These are phyloP conservation scores for Geotrupes spiniger DNA, from an alignment of 2,888 invertebrate species.

Conservation along the genomic window DNA sequence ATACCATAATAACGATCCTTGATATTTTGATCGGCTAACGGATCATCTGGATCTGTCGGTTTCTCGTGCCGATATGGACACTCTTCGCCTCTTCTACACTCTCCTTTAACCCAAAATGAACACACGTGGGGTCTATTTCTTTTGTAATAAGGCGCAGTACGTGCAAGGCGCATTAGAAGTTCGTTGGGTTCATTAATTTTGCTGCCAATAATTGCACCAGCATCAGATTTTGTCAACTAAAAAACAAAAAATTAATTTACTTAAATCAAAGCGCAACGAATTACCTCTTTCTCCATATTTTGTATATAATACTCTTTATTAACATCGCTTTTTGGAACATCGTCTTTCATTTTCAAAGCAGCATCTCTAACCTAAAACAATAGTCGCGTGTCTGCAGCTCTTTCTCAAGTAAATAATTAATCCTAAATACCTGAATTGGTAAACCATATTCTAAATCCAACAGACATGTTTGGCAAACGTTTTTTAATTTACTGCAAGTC, in stretches of 20 bases:
- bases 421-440: conserved; percentile 64
- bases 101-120: conserved; percentile 98
- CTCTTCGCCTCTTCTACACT: conserved; percentile 93
- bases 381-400: conserved; percentile 1
- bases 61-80: conserved; percentile 95
- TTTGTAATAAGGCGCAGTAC: conserved; percentile 94
- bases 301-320: conserved; percentile 94
- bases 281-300: conserved; percentile 79
- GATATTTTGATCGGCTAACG: conserved; percentile 93
- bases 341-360: conserved; percentile 85
- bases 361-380: conserved; percentile 72
- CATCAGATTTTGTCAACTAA: conserved; percentile 44
- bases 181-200: conserved; percentile 79
- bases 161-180: conserved; percentile 79
- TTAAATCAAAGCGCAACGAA: conserved; percentile 1
- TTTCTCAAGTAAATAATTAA: background rate
- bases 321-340: conserved; percentile 88
- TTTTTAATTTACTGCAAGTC: conserved; percentile 91
- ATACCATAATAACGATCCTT: conserved; percentile 92
- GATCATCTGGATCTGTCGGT: conserved; percentile 96
- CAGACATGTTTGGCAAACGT: conserved; percentile 94
- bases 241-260: conserved; percentile 22
- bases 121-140: conserved; percentile 93
- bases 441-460: conserved; percentile 90
- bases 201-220: conserved; percentile 59